Percentiles rank a stretch among this genome's conserved stretches.
Conservation (phyloP, 1,140 invertebrate genomes). For the Trypoxylus dichotomus region DNA sequence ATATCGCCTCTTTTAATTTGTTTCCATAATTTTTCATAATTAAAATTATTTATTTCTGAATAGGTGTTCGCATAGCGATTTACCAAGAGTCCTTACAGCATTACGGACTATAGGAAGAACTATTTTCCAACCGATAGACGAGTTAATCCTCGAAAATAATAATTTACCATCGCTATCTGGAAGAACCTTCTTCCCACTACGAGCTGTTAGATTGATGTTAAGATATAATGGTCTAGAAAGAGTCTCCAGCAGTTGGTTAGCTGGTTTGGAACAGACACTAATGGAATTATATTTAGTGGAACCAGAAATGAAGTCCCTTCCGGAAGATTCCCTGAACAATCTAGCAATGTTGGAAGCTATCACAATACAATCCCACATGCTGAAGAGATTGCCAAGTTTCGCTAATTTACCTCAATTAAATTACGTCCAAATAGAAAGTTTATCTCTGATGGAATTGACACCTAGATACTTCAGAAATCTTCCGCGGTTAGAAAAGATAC, state of each 20-base stretch:
- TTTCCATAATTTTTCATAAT: not conserved
- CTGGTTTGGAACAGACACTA: conserved; percentile 72
- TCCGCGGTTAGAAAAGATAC: conserved; percentile 72
- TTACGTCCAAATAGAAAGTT: conserved; percentile 71
- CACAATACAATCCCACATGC: conserved; percentile 73
- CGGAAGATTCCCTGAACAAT: conserved; percentile 74
- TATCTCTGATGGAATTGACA: conserved; percentile 67
- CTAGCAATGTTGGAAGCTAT: conserved; percentile 77
- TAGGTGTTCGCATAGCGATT: conserved; percentile 86
- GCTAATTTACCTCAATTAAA: conserved; percentile 65
- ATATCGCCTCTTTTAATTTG: not conserved
- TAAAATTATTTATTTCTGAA: not conserved
- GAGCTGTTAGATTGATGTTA: conserved; percentile 77
- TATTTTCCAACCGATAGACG: conserved; percentile 73
- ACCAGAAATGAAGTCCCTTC: conserved; percentile 74
- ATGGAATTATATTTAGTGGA: conserved; percentile 84
- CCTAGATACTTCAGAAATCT: conserved; percentile 73
- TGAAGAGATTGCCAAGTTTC: conserved; percentile 72
- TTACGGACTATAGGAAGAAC: conserved; percentile 70
- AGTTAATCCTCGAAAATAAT: conserved; percentile 84
- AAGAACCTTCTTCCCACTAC: conserved; percentile 71
- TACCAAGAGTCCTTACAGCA: conserved; percentile 72
- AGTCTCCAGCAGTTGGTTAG: conserved; percentile 77
- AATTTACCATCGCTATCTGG: conserved; percentile 79
- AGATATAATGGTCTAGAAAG: conserved; percentile 80